Evolutionary conservation across 2,797 vertebrate genomes (phyloP).

Genomic region (Poecilia gillii): DNA sequence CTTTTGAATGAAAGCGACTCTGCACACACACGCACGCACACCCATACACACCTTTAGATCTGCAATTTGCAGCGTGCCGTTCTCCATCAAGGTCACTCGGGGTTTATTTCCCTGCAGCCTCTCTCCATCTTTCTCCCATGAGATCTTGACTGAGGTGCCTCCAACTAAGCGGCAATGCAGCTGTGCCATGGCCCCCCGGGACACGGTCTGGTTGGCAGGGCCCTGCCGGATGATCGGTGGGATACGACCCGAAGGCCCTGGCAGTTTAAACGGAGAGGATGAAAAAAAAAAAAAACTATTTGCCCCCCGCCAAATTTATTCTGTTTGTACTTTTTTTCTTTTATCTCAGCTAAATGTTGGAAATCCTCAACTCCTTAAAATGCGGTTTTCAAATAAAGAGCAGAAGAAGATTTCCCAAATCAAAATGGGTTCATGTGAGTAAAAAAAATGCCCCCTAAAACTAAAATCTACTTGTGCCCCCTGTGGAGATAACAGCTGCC

Average conservation of each 20-base stretch:
- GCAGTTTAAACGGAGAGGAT: conserved; percentile 35
- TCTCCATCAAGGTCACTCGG: conserved; percentile 87
- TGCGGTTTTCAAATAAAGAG: not conserved
- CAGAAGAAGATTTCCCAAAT: too few relatives aligned
- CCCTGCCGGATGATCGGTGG: conserved; percentile 87
- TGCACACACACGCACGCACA: conserved; percentile 69
- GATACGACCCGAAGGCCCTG: conserved; percentile 78
- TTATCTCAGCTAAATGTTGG: not conserved
- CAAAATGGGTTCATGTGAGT: too few relatives aligned
- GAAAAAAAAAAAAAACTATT: not conserved
- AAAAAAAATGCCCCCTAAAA: not conserved
- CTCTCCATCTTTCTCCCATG: conserved; percentile 91
- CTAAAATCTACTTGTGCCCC: not conserved
- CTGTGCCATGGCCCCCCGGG: conserved; percentile 77
- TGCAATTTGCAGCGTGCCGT: conserved; percentile 89
- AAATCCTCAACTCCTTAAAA: not conserved
- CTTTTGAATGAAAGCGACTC: conserved; percentile 18
- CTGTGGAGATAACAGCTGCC: not conserved
- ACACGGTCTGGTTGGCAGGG: conserved; percentile 87
- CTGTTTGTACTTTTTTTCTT: not conserved
- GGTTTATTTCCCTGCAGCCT: conserved; percentile 81
- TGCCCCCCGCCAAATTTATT: not conserved
- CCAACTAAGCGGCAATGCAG: conserved; percentile 87
- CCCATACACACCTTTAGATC: conserved; percentile 83
- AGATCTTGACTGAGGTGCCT: conserved; percentile 82